Evolutionary conservation across 1,140 invertebrate genomes (phyloP), one percentile per base, ranked within the genome.

Genomic region (Trichomalopsis sarcophagae): DNA sequence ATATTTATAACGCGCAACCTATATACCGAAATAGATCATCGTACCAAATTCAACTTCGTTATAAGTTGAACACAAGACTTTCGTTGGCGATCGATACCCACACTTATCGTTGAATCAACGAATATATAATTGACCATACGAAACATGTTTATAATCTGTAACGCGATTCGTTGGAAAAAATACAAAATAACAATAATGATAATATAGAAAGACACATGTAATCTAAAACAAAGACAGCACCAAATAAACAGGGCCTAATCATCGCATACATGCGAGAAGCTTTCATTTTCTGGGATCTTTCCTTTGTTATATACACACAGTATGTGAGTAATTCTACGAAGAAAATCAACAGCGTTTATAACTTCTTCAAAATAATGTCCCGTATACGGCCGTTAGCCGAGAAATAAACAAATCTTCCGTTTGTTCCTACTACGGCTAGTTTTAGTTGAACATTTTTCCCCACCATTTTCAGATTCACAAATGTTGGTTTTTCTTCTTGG

Each of bases 231-330:
- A 66, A 73, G 30, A 44, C 79, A 81, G 81, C 71, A 82, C 81
- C 47, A 55, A 82, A 82, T 71, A 62, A 82, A 75, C 81, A 84
- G 40, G 82, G 82, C 82, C 75, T 84, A 84, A 78, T 71, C 50
- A 75, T 77, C 55, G 5, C 14, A 50, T 17, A 50, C 47, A 50
- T 17, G n/a, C 11, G n/a, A 21, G 7, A 62, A 62, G 3, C 17
- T 55, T 11, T n/a, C 21, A 36, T 75, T 75, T 44, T 2, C 14
- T 71, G 13, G 11, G 33, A 27, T 33, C 69, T 71, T 5, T 5
- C n/a, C 40, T 23, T 27, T 71, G 33, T n/a, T 66, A 66, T 23
- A 44, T 21, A 66, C 21, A 66, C 62, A 21, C 21, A 5, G 3
- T 36, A 36, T 36, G 5, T 36, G 33, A 36, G 33, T 3, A 36